Base-by-base conservation (phyloP, 2,797 vertebrate species). In the Mionectes olivaceus region DNA sequence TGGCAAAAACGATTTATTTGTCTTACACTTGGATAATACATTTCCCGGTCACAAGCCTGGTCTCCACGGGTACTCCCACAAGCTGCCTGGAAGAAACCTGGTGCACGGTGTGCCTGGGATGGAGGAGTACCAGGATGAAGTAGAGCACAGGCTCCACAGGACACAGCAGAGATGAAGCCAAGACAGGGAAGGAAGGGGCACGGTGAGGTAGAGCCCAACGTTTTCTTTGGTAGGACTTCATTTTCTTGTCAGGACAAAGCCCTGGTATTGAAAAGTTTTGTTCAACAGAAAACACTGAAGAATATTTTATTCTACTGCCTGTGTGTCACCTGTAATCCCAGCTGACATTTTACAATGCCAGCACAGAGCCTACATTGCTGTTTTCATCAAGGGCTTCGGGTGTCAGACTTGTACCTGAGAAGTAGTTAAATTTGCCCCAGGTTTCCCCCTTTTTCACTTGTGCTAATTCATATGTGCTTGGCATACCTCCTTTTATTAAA, bases 281-380 rank as follows among this genome's bases (percentile, higher is more conserved):
- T 81, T 79, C 70, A 75, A 13, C 32, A 79, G 15, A 23, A 39
- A 85, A 43, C 8, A 44, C 30, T 9, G 22, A 79, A 39, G 59
- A 39, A 7, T 64, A 35, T 64, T 85, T 90, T 68, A 25, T 7
- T 75, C 41, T 63, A 24, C 19, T 35, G 39, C 19, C 61, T 59
- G 41, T 12, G 6, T 27, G 65, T 67, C n/a, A 35, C n/a, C 27
- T 10, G 13, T 78, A 63, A 67, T 71, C 32, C 56, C 37, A 69
- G 30, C 7, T 76, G 67, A 53, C 1, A 1, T 41, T 32, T 79
- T 53, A 53, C 5, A 44, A 76, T 3, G 24, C 39, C 4, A 1
- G 13, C 33, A 47, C 33, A 59, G 6, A 25, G 13, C 43, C 24
- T 52, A 11, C 30, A 19, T 15, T 71, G 27, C 6, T 0, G 0